Base-by-base conservation (phyloP, 2,888 invertebrate species). In the Argynnis bischoffii region DNA sequence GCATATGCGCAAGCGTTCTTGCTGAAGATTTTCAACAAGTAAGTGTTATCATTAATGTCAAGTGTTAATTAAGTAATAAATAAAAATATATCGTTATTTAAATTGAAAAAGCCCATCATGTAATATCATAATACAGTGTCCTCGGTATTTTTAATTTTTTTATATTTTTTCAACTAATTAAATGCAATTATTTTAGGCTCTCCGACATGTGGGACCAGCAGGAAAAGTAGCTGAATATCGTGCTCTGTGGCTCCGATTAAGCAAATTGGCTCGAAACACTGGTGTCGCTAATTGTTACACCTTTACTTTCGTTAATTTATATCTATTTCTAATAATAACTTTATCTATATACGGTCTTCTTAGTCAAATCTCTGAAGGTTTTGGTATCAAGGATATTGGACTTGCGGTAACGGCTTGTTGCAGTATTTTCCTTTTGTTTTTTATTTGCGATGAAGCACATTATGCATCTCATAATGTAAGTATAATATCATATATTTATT, bases 401-500 rank as follows among this genome's bases (percentile, higher is more conserved):
- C 79, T 96, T 35, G 94, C 95, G 0, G 88, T 96, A 53, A 95
- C 95, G 0, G 95, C 95, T 0, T 79, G 93, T 13, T 95, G 95
- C 85, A 95, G 95, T 67, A 93, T 95, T 51, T 94, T 93, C 51
- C 78, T 96, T 59, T 83, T 96, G n/a, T 96, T 95, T 82, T 95
- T 95, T 74, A 94, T 96, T 70, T 96, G 96, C 76, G 95, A 96
- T 75, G 95, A 95, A 80, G 96, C 96, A 0, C 96, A 96, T 79
- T 95, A 95, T 76, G 96, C 96, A 5, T 95, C 95, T 0, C 94
- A 95, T 75, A 95, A 95, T 83, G 96, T 95, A 81, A 93, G 93
- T 86, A 60, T 4, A 35, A 48, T 60, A 16, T 31, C n/a, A 48
- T 1, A 16, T 48, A 6, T 31, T 18, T 8, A 16, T 16, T 1